Percentiles rank a stretch among this genome's conserved stretches.
These are phyloP conservation scores for Bombus waltoni DNA, from an alignment of 1,140 invertebrate species.

Conservation along the genomic window DNA sequence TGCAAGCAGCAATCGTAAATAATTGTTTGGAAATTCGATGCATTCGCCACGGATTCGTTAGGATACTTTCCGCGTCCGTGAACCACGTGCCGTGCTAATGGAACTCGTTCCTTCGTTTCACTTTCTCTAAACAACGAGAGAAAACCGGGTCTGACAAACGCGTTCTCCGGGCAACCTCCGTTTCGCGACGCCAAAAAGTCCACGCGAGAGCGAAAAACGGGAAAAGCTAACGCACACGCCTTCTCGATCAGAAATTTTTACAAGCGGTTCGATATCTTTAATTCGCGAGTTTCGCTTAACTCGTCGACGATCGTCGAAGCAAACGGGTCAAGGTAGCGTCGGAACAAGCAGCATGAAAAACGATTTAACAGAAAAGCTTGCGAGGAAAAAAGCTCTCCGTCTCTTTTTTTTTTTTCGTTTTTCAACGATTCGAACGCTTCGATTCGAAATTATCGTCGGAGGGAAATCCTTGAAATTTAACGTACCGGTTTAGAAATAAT, in stretches of 20 bases:
- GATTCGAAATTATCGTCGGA: neutral
- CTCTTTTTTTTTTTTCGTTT: neutral
- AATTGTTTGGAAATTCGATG: neutral
- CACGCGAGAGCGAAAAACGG: no score
- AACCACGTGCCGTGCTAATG: neutral
- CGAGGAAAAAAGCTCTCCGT: neutral
- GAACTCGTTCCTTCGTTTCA: neutral
- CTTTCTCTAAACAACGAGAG: conserved; percentile 5
- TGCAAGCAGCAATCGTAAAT: neutral
- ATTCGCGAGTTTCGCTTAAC: neutral
- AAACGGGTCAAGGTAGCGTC: conserved; percentile 5
- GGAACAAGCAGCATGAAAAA: neutral
- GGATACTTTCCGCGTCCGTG: neutral
- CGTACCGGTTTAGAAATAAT: neutral
- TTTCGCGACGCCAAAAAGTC: neutral
- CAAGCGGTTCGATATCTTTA: neutral
- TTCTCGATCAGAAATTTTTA: neutral
- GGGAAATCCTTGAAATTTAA: neutral
- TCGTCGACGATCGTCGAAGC: neutral
- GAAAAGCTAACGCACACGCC: neutral
- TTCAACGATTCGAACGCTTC: neutral
- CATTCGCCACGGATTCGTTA: neutral
- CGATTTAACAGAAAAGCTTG: neutral
- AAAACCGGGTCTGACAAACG: neutral
- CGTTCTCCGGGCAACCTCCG: no score